Conservation (phyloP, 2,888 invertebrate species). For the Luffia ferchaultella region DNA sequence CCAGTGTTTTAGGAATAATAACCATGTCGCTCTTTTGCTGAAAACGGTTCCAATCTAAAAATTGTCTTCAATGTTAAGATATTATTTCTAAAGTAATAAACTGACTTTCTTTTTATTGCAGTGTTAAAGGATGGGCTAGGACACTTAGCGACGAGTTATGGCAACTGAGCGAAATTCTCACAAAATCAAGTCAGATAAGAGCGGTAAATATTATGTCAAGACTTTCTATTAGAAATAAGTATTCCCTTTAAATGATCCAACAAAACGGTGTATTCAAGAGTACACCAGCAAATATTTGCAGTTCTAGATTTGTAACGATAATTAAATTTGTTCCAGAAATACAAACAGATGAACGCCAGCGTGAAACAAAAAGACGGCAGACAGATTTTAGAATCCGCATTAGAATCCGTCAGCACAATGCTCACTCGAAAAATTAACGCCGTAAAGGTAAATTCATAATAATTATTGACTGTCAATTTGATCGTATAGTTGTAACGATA, state of each 20-base stretch:
- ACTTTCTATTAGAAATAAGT: not conserved
- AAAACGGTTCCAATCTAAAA: too few species aligned
- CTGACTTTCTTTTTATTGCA: slow-evolving; percentile 33
- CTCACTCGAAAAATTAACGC: slow-evolving; percentile 89
- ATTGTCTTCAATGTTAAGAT: not conserved
- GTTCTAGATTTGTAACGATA: not conserved
- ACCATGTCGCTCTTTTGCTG: too few species aligned
- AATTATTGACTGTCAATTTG: not conserved
- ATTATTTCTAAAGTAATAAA: not conserved
- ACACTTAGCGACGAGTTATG: slow-evolving; percentile 81
- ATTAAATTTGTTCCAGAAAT: slow-evolving; percentile 66
- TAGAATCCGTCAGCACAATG: slow-evolving; percentile 84
- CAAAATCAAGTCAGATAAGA: slow-evolving; percentile 79
- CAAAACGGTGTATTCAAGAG: not conserved
- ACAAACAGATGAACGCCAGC: slow-evolving; percentile 78
- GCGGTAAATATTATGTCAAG: slow-evolving; percentile 59
- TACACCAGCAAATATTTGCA: not conserved
- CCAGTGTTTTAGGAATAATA: too few species aligned
- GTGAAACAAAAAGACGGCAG: slow-evolving; percentile 83
- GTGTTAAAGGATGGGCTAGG: slow-evolving; percentile 82
- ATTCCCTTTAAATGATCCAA: too few species aligned
- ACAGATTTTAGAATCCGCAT: slow-evolving; percentile 79
- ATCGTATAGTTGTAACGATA: too few species aligned
- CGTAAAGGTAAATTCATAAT: slow-evolving; percentile 68
- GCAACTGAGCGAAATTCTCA: slow-evolving; percentile 78